Base-by-base conservation (phyloP, 2,888 invertebrate genomes). In the Metacarcinus magister region DNA sequence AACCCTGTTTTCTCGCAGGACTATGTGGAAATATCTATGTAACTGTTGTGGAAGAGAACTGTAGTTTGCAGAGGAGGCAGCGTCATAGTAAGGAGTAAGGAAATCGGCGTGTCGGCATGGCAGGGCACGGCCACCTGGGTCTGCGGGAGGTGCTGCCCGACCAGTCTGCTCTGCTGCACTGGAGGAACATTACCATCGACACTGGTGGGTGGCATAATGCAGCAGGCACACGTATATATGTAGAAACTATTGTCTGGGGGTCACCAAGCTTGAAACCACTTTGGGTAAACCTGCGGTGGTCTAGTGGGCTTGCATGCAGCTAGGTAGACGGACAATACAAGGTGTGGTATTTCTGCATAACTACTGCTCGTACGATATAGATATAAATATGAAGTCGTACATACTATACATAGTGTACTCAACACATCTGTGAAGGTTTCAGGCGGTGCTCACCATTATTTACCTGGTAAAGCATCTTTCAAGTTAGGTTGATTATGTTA, bases 131-230 rank as follows among this genome's bases (percentile, higher is more conserved):
- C 23, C 75, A 95, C 44, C 92, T 97, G 44, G 97, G 97, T 3
- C 96, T 95, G 92, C 98, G 99, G 97, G 99, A 99, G 98, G 98
- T 99, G 28, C 98, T 98, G 96, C 98, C 99, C 2, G 98, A 98
- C 97, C 98, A 98, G 97, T 98, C 98, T 90, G 98, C 98, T 96
- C 98, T 98, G 0, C 98, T 98, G 97, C 98, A 98, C 98, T 99
- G 99, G 99, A 98, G 98, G 97, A 99, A 99, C 98, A 98, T 99
- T 93, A 98, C 98, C 48, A 97, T 99, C 97, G 99, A 99, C 97
- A 99, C 99, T 97, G 99, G 99, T 98, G 90, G 44, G 39, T 39
- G 39, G 54, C 19, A 2, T 3, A 13, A 13, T 54, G 60, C 54
- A 28, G 28, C 16, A 43, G 67, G 19, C 39, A 13, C 28, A n/a